Base-by-base conservation (phyloP, 2,797 vertebrate species). In the Rallus crepitans region DNA sequence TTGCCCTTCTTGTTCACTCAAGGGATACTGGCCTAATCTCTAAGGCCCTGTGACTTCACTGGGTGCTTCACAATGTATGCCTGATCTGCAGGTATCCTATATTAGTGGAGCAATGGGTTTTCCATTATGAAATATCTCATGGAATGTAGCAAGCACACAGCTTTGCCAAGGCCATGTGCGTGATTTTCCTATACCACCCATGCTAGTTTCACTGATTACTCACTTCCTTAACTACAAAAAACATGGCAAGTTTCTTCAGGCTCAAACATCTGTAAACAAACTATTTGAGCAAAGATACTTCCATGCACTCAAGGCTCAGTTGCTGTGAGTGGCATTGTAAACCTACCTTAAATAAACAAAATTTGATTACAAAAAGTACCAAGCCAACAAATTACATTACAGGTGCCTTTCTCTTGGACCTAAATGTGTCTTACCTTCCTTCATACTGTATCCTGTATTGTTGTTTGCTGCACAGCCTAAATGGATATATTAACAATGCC, bases 151-250 rank as follows among this genome's bases (percentile, higher is more conserved):
- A 82, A 95, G 94, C 52, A 77, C 7, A 25, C 24, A 79, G 63
- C 71, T 68, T 63, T 94, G 82, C 96, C 90, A 93, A 96, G 87
- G 56, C 65, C 82, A 61, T 94, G 81, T 84, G 91, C 86, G 47
- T 31, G 80, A 92, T 95, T 97, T 97, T 96, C 93, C 95, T 95
- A 96, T 89, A 84, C 87, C 93, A 96, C 95, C 91, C 91, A 92
- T 95, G 79, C 80, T 87, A 40, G 93, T 94, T 96, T 93, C 85
- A 90, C 90, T 65, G 87, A 90, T 96, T 96, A 93, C 87, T 96
- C 96, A 97, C 87, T 97, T 97, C 93, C 96, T 97, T 92, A 94
- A 64, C 86, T 96, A 94, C 77, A 75, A 94, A 95, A 95, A 68
- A 94, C 60, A 87, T 8, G 48, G 59, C 87, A 96, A 95, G 92